These are phyloP conservation scores for Mystacornis crossleyi DNA, from an alignment of 2,113 vertebrate species.

Conservation along the genomic window DNA sequence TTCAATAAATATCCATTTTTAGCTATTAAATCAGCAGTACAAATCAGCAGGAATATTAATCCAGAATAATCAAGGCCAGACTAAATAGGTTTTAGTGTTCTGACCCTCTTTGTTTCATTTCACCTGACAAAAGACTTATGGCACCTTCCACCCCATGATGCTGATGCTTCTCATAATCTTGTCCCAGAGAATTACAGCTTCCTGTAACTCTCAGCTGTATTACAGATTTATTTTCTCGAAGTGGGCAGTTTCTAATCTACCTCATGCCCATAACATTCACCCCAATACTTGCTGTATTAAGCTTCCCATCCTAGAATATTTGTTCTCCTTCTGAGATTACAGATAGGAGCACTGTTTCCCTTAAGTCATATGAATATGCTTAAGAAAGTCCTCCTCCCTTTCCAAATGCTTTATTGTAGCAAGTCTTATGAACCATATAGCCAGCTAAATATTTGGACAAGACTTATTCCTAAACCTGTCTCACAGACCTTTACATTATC, in stretches of 20 bases:
- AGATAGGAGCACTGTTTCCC: background rate
- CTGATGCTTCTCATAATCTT: background rate
- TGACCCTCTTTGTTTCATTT: background rate
- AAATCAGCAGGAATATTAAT: background rate
- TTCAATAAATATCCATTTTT: slow-evolving; percentile 19
- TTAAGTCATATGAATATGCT: background rate
- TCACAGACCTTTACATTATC: background rate
- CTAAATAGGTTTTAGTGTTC: background rate
- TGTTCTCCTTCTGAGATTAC: background rate
- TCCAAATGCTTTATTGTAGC: background rate
- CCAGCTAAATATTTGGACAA: background rate
- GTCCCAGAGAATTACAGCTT: background rate
- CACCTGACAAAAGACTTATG: background rate
- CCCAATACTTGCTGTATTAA: background rate
- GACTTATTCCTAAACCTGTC: background rate
- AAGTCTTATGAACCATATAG: background rate
- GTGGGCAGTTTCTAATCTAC: background rate
- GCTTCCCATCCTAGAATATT: background rate
- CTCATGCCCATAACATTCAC: background rate
- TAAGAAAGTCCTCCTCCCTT: background rate
- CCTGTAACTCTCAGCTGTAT: background rate
- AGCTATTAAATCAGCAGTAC: background rate
- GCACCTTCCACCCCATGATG: background rate
- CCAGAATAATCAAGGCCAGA: background rate
- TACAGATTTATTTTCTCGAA: background rate